Base-by-base conservation (phyloP, 2,888 invertebrate genomes). In the Callinectes sapidus region DNA sequence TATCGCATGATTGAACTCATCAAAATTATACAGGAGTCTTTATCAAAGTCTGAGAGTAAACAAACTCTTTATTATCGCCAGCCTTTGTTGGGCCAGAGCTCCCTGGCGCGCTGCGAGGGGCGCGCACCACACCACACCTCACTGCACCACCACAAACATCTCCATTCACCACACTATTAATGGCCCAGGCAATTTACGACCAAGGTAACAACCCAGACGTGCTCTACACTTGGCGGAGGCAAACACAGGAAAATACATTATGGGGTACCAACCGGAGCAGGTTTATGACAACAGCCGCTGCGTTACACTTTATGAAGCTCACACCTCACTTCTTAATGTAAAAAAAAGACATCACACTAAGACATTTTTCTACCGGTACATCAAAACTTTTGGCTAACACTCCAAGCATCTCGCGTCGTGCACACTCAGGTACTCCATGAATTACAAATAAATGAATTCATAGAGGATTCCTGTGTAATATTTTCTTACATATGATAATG, bases 51-150 rank as follows among this genome's bases (percentile, higher is more conserved):
- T 48, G 81, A 54, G 88, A 54, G 90, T 92, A 87, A 92, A 87
- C 90, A 90, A 92, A 92, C 90, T 90, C 88, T 92, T 89, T 85
- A 92, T 92, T 89, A 92, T 89, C 81, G 86, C 54, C 86, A 87
- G 89, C 89, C 89, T 89, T 89, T 89, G 71, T 89, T 89, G 77
- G 66, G 71, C n/a, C 28, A 39, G 39, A 10, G 35, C 54, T 18
- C 32, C 55, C 32, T 32, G 88, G 88, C 55, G 88, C 35, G 81
- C 71, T n/a, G 28, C 71, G 81, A 32, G 81, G 35, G 81, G 81
- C 14, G 23, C 48, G 13, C 87, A 48, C 87, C 18, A 2, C 48
- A 42, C 28, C 48, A 87, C 48, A 87, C 87, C 23, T 18, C 87
- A 28, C 48, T 16, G 35, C 87, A 48, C 54, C 87, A 54, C 87